A percentile compares a stretch with the other conserved stretches of the same genome.
phyloP scores from a whole-genome alignment of 2,888 invertebrate genomes.

The Dioctria linearis region DNA sequence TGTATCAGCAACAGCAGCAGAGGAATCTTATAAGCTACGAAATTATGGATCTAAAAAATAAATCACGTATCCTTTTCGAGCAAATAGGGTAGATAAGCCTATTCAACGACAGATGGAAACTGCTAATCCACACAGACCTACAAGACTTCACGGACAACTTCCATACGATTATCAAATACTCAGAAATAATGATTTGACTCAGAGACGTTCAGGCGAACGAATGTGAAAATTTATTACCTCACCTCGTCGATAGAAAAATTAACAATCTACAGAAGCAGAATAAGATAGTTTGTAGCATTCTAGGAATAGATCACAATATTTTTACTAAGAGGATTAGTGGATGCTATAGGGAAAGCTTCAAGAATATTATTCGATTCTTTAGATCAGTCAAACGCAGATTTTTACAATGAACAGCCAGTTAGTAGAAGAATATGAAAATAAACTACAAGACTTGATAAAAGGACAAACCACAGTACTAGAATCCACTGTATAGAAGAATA shows the following conservation, averaged over 20 bases:
- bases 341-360: not conserved
- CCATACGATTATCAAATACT: not conserved
- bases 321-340: not conserved
- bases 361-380: not conserved
- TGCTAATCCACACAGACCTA: not conserved
- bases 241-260: not conserved
- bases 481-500: too few relatives aligned
- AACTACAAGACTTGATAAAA: too few relatives aligned
- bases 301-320: not conserved
- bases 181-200: not conserved
- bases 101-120: not conserved
- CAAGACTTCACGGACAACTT: not conserved
- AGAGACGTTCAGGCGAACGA: not conserved
- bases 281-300: not conserved
- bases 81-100: not conserved
- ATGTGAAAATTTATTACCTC: not conserved
- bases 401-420: not conserved
- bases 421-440: slow-evolving; percentile 7
- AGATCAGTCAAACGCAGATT: not conserved
- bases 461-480: too few relatives aligned
- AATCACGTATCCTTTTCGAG: not conserved
- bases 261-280: not conserved
- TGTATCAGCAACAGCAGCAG: not conserved
- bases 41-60: not conserved
- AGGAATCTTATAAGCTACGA: too few relatives aligned